A percentile compares a stretch with the other conserved stretches of the same genome.
Conservation (phyloP, 2,113 vertebrate species). For the Grallaria varia region DNA sequence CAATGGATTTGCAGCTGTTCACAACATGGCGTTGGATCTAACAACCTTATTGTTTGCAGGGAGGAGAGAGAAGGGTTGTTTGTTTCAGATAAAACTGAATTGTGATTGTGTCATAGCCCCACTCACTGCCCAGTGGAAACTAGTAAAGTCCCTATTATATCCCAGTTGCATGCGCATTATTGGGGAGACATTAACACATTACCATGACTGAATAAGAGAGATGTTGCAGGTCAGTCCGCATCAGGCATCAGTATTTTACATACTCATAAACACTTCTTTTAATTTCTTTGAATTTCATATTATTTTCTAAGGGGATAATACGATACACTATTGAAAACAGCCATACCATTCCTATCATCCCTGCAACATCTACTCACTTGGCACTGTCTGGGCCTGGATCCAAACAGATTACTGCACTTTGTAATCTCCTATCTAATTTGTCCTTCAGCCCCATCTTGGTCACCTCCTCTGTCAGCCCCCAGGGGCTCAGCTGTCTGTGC, state of each 20-base stretch:
- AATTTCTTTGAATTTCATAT: background rate
- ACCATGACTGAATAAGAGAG: background rate
- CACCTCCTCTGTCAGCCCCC: background rate
- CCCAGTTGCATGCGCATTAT: background rate
- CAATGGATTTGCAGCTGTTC: constrained; percentile 50
- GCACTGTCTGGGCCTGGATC: background rate
- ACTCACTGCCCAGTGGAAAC: background rate
- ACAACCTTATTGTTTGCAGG: background rate
- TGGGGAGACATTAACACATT: background rate
- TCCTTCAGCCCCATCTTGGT: background rate
- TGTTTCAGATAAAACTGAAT: background rate
- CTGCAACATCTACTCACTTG: background rate
- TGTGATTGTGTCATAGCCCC: background rate
- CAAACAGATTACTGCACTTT: background rate
- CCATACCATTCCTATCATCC: background rate
- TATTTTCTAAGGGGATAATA: background rate
- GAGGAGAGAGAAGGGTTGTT: background rate
- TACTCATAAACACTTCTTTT: background rate
- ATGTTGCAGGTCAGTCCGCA: fast-evolving
- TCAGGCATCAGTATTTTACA: background rate
- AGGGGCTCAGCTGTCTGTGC: background rate
- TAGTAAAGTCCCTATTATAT: background rate
- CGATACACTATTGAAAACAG: background rate
- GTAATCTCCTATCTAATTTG: background rate
- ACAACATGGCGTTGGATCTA: constrained; percentile 30